These are phyloP conservation scores for Sarcophaga variegata DNA, from an alignment of 2,888 invertebrate genomes.

Conservation along the genomic window DNA sequence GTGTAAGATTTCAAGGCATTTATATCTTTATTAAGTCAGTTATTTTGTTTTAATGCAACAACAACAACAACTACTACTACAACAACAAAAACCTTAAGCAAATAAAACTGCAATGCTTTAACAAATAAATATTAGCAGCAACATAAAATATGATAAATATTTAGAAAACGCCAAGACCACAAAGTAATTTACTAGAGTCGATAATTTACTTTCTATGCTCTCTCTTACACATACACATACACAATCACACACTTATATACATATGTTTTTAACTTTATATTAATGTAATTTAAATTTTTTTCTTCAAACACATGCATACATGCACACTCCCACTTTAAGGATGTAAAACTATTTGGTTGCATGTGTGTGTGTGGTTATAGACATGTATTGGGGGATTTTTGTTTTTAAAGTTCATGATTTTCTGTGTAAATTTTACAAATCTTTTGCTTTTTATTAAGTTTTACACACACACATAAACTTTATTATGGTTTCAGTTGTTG, in stretches of 20 bases:
- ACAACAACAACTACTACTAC: neutral
- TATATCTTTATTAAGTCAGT: slow-evolving; percentile 11
- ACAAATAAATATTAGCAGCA: neutral
- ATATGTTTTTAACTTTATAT: no score
- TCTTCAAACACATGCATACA: no score
- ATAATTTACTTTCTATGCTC: slow-evolving; percentile 23
- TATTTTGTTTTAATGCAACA: neutral
- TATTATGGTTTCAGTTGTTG: neutral
- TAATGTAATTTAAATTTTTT: no score
- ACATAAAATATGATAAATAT: slow-evolving; percentile 33
- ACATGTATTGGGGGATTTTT: no score
- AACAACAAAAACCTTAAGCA: neutral
- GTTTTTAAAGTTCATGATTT: no score
- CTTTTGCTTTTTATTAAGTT: slow-evolving; percentile 17
- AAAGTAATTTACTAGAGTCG: slow-evolving; percentile 31
- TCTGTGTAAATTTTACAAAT: neutral
- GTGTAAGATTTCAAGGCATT: neutral
- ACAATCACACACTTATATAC: neutral
- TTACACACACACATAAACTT: slow-evolving; percentile 8
- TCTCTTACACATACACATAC: neutral
- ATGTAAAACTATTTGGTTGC: no score
- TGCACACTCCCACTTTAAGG: no score
- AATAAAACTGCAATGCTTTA: no score
- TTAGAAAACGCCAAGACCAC: slow-evolving; percentile 37
- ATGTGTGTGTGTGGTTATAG: no score